Evolutionary conservation across 2,888 invertebrate species (phyloP), one percentile per base, ranked within the genome.

Genomic region (Arctia plantaginis): DNA sequence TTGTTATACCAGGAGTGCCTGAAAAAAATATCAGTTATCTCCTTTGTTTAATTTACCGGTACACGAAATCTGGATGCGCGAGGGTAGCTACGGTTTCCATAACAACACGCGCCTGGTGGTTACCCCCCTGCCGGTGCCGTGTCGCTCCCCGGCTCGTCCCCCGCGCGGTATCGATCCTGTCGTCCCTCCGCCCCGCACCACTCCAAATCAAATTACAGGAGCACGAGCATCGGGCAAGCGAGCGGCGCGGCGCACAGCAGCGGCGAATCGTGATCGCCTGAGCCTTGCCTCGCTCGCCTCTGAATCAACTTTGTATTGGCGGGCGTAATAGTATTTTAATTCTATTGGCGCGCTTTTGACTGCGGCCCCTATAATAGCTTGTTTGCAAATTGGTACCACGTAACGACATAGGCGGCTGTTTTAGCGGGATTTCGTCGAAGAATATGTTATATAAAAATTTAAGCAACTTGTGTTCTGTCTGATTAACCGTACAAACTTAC

Each of bases 191-290:
- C 91, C 86, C 90, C 91, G 84, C 93, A 81, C 91, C 92, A 92
- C 94, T 93, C 95, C 94, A 95, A 95, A 95, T 95, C 95, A 94
- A 95, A 95, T 95, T 95, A 95, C 95, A 94, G 93, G 93, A 93
- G 90, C 84, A 81, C 88, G 84, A 86, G 86, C 89, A 87, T 86
- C 69, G 83, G 86, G 87, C 88, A 85, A 85, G 82, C 81, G 81
- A 71, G 77, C 83, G 77, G 71, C 76, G 80, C 78, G 73, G 76
- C 71, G 85, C 85, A 88, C 68, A 55, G 51, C 87, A 82, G 30
- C 69, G 69, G 47, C 62, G 69, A 47, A 82, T 82, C 83, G 78
- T 76, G 79, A 39, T 55, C 77, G 71, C 74, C 72, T 74, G 73
- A 20, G 51, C 65, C 64, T 66, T 68, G 69, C 66, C 66, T 35